These are phyloP conservation scores for Ephialtes manifestator DNA, from an alignment of 2,888 invertebrate genomes.

Conservation along the genomic window DNA sequence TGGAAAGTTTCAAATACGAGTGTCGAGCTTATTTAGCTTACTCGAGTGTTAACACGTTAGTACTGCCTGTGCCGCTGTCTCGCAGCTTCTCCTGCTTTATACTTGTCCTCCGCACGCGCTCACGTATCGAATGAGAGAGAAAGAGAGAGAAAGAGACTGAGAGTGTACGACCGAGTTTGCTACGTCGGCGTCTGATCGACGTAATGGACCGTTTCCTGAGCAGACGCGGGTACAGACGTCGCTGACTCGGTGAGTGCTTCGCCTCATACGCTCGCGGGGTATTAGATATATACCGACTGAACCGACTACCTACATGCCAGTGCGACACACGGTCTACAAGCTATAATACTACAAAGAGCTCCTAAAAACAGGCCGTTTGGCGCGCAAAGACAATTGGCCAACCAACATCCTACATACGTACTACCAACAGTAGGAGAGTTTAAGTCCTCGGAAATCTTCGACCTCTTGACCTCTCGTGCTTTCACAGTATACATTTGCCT, in stretches of 20 bases:
- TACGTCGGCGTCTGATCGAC: constrained; percentile 77
- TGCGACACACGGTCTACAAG: constrained; percentile 3
- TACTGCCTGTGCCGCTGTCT: constrained; percentile 30
- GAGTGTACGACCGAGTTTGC: constrained; percentile 73
- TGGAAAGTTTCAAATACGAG: constrained; percentile 27
- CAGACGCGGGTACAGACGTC: constrained; percentile 74
- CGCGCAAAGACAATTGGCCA: constrained; percentile 24
- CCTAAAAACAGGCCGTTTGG: constrained; percentile 6
- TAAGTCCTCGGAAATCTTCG: constrained; percentile 7
- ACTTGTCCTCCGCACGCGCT: constrained; percentile 58
- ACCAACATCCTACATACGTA: constrained; percentile 6
- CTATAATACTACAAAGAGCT: background rate
- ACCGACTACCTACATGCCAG: constrained; percentile 28
- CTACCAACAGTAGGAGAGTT: background rate
- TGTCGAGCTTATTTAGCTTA: constrained; percentile 56
- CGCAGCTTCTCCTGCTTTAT: constrained; percentile 48
- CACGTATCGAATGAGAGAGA: constrained; percentile 18
- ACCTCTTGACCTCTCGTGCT: background rate
- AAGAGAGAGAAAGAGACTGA: constrained; percentile 59
- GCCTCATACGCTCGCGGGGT: constrained; percentile 17
- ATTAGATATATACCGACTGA: constrained; percentile 11
- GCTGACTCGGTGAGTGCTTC: constrained; percentile 69
- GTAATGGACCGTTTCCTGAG: constrained; percentile 84
- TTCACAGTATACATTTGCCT: background rate
- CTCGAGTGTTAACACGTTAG: constrained; percentile 63